Evolutionary conservation across 2,797 vertebrate species (phyloP).

Genomic region (Rhinogobio ventralis): DNA sequence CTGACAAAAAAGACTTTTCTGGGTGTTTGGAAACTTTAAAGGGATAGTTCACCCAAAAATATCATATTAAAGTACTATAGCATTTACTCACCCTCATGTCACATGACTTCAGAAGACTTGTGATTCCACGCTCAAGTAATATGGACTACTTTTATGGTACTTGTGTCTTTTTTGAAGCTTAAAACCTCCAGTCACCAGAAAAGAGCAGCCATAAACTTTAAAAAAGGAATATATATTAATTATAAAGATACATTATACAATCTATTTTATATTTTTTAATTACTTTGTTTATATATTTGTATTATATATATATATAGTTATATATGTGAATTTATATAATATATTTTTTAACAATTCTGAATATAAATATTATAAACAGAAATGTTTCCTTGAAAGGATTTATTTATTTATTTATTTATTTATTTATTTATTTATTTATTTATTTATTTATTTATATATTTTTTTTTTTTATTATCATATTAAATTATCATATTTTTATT

Average conservation of each 20-base stretch:
- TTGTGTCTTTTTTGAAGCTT: background rate
- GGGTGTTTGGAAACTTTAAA: slow-evolving; percentile 22
- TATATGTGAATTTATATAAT: background rate
- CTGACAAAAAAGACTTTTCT: background rate
- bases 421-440: too few species aligned
- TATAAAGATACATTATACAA: background rate
- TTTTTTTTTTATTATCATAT: too few species aligned
- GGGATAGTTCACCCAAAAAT: background rate
- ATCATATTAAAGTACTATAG: background rate
- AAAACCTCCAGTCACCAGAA: background rate
- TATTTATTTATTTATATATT: background rate
- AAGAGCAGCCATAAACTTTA: background rate
- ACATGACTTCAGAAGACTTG: background rate
- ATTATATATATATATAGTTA: too few species aligned
- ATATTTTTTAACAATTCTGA: too few species aligned
- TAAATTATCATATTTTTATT: too few species aligned
- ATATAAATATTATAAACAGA: too few species aligned
- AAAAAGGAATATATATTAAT: background rate
- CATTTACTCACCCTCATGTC: background rate
- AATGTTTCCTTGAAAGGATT: too few species aligned
- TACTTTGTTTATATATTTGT: too few species aligned
- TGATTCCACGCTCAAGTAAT: background rate
- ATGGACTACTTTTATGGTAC: background rate
- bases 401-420: too few species aligned
- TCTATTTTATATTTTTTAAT: background rate